Conservation (phyloP, 2,888 invertebrate species). For the Hypomecis atomaria region DNA sequence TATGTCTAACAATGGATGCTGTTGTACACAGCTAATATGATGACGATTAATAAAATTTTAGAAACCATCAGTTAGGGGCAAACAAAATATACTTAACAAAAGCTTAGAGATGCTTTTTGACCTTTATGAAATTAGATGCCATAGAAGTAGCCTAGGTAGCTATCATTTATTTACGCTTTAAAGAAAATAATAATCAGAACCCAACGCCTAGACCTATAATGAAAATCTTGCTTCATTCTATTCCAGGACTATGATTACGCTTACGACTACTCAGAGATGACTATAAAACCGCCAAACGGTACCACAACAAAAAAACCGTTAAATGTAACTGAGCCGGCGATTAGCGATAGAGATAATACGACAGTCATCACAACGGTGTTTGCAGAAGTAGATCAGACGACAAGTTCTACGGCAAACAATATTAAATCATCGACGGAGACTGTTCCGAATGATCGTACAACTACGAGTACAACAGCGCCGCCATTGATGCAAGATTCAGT, state of each 20-base stretch:
- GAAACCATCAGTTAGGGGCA: too few relatives aligned
- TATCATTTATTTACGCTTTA: too few relatives aligned
- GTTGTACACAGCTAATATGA: too few relatives aligned
- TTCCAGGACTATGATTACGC: constrained; percentile 89
- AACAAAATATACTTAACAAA: too few relatives aligned
- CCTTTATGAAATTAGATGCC: too few relatives aligned
- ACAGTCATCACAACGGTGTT: constrained; percentile 44
- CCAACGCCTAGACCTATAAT: not conserved
- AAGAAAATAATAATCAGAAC: too few relatives aligned
- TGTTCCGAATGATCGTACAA: constrained; percentile 27
- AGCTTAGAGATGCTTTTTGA: too few relatives aligned
- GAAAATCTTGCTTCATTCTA: constrained; percentile 6
- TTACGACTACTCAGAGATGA: constrained; percentile 90
- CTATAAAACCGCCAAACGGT: constrained; percentile 85
- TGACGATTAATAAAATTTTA: too few relatives aligned
- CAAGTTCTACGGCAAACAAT: constrained; percentile 43
- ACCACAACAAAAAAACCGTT: constrained; percentile 74
- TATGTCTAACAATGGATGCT: too few relatives aligned
- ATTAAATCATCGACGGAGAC: constrained; percentile 39
- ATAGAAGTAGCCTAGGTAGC: too few relatives aligned
- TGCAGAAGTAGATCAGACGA: constrained; percentile 43
- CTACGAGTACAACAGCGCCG: constrained; percentile 34
- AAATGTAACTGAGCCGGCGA: constrained; percentile 56
- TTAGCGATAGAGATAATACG: constrained; percentile 51
- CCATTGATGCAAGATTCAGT: constrained; percentile 14